Base-by-base conservation (phyloP, 2,888 invertebrate species). In the Dermolepida albohirtum region DNA sequence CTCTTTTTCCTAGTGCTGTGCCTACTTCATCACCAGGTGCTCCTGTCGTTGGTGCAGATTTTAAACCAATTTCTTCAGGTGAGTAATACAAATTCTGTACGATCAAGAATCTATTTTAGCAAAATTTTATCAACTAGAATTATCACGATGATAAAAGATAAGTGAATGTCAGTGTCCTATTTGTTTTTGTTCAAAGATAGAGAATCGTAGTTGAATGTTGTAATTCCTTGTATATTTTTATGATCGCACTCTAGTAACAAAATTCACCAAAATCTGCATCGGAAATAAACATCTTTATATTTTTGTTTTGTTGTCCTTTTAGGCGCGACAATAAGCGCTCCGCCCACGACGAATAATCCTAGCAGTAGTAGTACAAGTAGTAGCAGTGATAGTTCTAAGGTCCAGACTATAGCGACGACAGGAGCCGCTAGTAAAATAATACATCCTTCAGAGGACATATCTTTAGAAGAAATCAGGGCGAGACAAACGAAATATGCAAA, bases 381-480 rank as follows among this genome's bases (percentile, higher is more conserved):
- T 69, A 73, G 68, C 68, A 67, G 72, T 29, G 76, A 75, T 27
- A 69, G 63, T 40, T 71, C 74, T 57, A 80, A 82, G 78, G 75
- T 86, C 81, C 74, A 85, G 84, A 86, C 91, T 7, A 92, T 93
- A 62, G 90, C 90, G 11, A 89, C 92, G n/a, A 91, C 92, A 5
- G 92, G 94, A 49, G 92, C 94, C 5, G 91, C 93, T 43, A 93
- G 94, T 78, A 92, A 93, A 84, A 97, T 97, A 66, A 89, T 97
- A 74, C 97, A 97, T 83, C 97, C 97, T 0, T 91, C 94, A 0
- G 97, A 97, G 82, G 96, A 96, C 83, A 89, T 96, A 64, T 97
- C 97, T 34, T 80, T 95, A 81, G 95, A 95, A 81, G 95, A 96
- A 84, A 88, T 93, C 73, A 86, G 92, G 57, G 91, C 94, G 7